These are phyloP conservation scores for Scophthalmus maximus DNA, from an alignment of 2,113 vertebrate genomes.

Conservation along the genomic window DNA sequence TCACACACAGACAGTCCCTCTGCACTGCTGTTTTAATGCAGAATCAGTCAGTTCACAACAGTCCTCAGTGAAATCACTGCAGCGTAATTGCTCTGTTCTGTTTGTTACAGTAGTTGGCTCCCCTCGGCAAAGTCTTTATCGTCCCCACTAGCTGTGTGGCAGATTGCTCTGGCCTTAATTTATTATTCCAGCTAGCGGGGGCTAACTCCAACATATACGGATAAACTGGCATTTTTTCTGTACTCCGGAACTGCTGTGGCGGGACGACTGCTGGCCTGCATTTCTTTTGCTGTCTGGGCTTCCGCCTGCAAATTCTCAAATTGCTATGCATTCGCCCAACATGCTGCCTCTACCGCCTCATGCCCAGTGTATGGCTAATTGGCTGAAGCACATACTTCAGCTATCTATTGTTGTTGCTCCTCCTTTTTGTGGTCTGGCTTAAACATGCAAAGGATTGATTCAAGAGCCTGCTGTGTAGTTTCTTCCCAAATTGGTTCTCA, in stretches of 20 bases:
- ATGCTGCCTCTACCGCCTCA: slow-evolving; percentile 13
- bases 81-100: slow-evolving; percentile 44
- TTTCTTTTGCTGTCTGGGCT: slow-evolving; percentile 5
- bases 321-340: slow-evolving; percentile 2
- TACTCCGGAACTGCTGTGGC: neutral
- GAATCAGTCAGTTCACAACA: slow-evolving; percentile 13
- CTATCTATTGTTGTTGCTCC: slow-evolving; percentile 8
- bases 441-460: slow-evolving; percentile 48
- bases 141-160: slow-evolving; percentile 29
- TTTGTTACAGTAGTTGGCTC: slow-evolving; percentile 36
- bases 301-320: slow-evolving; percentile 33
- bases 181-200: slow-evolving; percentile 34
- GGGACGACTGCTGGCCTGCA: slow-evolving; percentile 15
- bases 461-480: slow-evolving; percentile 22
- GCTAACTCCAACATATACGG: slow-evolving; percentile 22
- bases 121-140: slow-evolving; percentile 35
- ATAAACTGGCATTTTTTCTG: slow-evolving; percentile 40
- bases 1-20: slow-evolving; percentile 5
- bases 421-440: slow-evolving; percentile 16
- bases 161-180: slow-evolving; percentile 25
- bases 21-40: slow-evolving; percentile 16
- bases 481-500: no score
- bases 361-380: slow-evolving; percentile 34
- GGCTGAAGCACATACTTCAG: slow-evolving; percentile 37
- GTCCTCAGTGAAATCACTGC: slow-evolving; percentile 24